Conservation (phyloP, 2,888 invertebrate genomes). For the Drosophila maculinotata region DNA sequence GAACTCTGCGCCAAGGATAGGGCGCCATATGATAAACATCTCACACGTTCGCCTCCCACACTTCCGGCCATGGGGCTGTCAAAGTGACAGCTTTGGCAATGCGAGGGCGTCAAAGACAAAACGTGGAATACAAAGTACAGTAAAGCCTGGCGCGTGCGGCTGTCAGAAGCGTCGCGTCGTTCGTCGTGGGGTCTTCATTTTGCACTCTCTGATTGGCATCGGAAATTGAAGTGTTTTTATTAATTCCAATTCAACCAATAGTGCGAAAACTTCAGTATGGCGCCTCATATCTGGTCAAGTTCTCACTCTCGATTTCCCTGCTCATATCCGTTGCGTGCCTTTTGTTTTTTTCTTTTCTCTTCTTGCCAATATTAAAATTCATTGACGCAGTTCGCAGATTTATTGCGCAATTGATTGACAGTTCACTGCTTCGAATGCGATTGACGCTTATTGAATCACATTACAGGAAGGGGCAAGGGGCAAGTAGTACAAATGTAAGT, state of each 20-base stretch:
- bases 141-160: conserved; percentile 67
- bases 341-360: conserved; percentile 33
- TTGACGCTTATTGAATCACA: conserved; percentile 77
- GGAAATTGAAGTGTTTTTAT: conserved; percentile 82
- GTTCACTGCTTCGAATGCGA: conserved; percentile 47
- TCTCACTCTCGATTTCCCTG: conserved; percentile 9
- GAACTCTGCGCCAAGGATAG: conserved; percentile 53
- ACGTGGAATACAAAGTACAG: conserved; percentile 64
- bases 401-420: conserved; percentile 69
- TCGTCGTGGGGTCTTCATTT: conserved; percentile 42
- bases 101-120: conserved; percentile 37
- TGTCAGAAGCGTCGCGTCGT: conserved; percentile 43
- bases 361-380: conserved; percentile 72
- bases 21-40: conserved; percentile 76
- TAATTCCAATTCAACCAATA: conserved; percentile 66
- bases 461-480: conserved; percentile 2
- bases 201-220: conserved; percentile 73
- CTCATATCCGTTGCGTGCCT: conserved; percentile 35
- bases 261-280: conserved; percentile 61
- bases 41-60: conserved; percentile 62
- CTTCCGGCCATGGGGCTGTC: conserved; percentile 70
- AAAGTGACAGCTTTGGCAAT: conserved; percentile 67
- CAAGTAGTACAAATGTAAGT: conserved; percentile 2
- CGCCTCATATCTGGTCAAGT: conserved; percentile 59
- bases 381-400: conserved; percentile 54